Conservation (phyloP, 2,888 invertebrate genomes). For the Andricus curvator region DNA sequence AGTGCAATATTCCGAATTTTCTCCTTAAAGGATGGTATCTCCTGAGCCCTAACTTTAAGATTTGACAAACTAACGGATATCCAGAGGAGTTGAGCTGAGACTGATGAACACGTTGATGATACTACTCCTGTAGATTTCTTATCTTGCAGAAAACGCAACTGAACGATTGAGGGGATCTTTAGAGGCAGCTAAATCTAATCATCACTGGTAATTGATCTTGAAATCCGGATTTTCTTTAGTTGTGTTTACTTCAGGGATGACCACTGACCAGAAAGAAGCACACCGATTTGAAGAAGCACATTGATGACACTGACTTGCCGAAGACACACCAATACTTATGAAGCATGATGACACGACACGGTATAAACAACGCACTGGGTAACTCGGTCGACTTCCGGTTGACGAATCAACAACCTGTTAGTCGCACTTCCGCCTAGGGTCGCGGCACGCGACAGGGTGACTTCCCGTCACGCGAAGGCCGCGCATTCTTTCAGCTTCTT, state of each 20-base stretch:
- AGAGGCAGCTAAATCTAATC: no score
- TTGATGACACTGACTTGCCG: not conserved
- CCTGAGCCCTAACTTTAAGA: no score
- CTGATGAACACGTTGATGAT: not conserved
- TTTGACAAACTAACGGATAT: no score
- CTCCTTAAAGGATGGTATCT: no score
- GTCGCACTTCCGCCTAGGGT: conserved; percentile 48
- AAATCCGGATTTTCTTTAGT: not conserved
- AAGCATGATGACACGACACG: not conserved
- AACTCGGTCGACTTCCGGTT: conserved; percentile 32
- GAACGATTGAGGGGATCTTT: no score
- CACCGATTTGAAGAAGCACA: conserved; percentile 1
- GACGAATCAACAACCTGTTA: conserved; percentile 56
- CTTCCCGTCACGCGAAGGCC: conserved; percentile 43
- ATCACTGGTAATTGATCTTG: no score
- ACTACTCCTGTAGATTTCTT: no score
- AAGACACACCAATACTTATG: not conserved
- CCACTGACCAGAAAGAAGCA: not conserved
- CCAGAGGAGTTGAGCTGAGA: not conserved
- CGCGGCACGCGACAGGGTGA: conserved; percentile 43
- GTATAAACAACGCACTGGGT: conserved; percentile 18
- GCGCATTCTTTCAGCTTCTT: conserved; percentile 32
- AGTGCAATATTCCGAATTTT: not conserved
- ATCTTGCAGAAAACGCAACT: no score
- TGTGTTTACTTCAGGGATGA: not conserved